phyloP scores from a whole-genome alignment of 2,797 vertebrate genomes.

The Scolopax bukidnonensis region DNA sequence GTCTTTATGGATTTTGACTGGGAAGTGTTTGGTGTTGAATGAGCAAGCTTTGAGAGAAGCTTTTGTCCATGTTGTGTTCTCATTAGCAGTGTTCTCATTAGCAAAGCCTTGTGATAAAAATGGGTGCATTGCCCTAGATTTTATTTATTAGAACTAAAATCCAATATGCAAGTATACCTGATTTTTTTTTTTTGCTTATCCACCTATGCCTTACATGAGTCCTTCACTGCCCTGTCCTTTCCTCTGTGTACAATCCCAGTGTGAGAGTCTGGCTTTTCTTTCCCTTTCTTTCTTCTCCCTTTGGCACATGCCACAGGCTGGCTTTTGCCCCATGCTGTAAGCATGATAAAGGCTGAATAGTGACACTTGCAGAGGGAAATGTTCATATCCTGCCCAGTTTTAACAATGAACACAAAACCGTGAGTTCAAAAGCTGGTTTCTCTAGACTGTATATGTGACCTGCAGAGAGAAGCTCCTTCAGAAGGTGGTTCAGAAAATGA shows the following conservation, averaged over 20 bases:
- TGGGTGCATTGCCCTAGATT: constrained; percentile 17
- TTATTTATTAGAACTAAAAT: constrained; percentile 18
- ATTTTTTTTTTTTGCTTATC: background rate
- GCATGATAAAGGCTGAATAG: background rate
- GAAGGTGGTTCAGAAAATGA: background rate
- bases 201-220: background rate
- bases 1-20: constrained; percentile 53
- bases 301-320: background rate
- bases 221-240: background rate
- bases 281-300: background rate
- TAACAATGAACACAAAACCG: background rate
- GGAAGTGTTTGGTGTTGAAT: constrained; percentile 44
- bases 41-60: constrained; percentile 29
- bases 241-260: background rate
- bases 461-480: background rate
- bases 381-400: background rate
- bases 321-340: background rate
- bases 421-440: background rate
- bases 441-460: background rate
- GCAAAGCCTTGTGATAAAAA: constrained; percentile 15
- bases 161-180: background rate
- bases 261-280: background rate
- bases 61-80: constrained; percentile 58
- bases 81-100: constrained; percentile 64
- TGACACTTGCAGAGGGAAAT: background rate